Evolutionary conservation across 2,888 invertebrate species (phyloP).

Genomic region (Luperina testacea): DNA sequence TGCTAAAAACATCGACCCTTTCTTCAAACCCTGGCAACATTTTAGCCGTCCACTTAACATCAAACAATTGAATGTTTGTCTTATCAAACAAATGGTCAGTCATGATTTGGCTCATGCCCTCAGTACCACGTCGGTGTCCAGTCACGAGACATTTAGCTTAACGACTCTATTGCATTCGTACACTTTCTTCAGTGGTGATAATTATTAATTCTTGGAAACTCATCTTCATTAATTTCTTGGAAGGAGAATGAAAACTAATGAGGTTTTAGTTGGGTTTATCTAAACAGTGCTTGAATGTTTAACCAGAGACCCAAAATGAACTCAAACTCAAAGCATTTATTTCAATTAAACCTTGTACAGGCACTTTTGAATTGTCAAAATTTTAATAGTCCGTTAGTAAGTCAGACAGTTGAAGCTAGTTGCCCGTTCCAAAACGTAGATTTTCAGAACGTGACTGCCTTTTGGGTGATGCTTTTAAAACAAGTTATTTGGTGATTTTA

Average conservation of each 20-base stretch:
- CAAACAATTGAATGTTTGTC: slow-evolving; percentile 79
- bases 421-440: too few relatives aligned
- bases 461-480: too few relatives aligned
- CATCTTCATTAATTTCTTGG: slow-evolving; percentile 44
- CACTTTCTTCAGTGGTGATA: slow-evolving; percentile 59
- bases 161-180: slow-evolving; percentile 53
- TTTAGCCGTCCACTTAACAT: slow-evolving; percentile 69
- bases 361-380: too few relatives aligned
- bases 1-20: slow-evolving; percentile 4
- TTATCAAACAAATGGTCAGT: slow-evolving; percentile 78
- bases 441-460: too few relatives aligned
- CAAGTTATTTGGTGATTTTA: too few relatives aligned
- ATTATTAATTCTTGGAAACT: slow-evolving; percentile 38
- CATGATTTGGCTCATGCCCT: slow-evolving; percentile 78
- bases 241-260: slow-evolving; percentile 56
- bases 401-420: too few relatives aligned
- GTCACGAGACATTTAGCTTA: slow-evolving; percentile 59
- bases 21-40: slow-evolving; percentile 20
- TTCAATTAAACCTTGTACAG: too few relatives aligned
- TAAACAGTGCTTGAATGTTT: neutral
- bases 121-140: slow-evolving; percentile 60
- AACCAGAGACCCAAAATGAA: neutral
- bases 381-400: too few relatives aligned
- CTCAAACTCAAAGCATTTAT: too few relatives aligned
- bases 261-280: slow-evolving; percentile 39